phyloP scores from a whole-genome alignment of 2,797 vertebrate species.

The Myotis vivesi region DNA sequence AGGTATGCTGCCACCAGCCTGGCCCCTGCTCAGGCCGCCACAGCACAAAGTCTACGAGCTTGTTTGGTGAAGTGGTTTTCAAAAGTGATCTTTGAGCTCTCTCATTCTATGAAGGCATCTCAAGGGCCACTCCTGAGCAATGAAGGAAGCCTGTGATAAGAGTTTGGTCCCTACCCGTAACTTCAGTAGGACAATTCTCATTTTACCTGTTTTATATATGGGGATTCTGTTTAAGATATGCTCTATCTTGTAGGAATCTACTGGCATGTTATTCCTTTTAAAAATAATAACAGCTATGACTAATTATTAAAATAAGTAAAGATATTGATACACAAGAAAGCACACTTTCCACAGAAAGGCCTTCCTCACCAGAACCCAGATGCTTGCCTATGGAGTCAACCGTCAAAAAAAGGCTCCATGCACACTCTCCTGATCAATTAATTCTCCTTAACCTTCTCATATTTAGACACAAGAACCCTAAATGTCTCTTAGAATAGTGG shows the following conservation, averaged over 20 bases:
- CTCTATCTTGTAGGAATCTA: not conserved
- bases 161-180: not conserved
- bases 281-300: not conserved
- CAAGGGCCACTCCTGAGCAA: not conserved
- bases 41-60: not conserved
- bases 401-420: not conserved
- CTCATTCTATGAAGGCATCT: not conserved
- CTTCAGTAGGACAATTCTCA: slow-evolving; percentile 9
- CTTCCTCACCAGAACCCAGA: not conserved
- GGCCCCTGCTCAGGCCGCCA: not conserved
- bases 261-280: not conserved
- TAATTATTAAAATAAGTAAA: slow-evolving; percentile 37
- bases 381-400: not conserved
- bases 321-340: slow-evolving; percentile 9
- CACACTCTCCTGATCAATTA: not conserved
- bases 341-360: not conserved
- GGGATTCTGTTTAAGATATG: not conserved
- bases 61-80: not conserved
- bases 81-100: not conserved
- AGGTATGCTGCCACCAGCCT: not conserved
- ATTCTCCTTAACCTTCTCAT: not conserved
- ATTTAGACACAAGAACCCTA: not conserved
- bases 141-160: not conserved
- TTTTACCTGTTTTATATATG: not conserved
- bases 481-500: not conserved